Base-by-base conservation (phyloP, 2,797 vertebrate species). In the Geotrypetes seraphini region DNA sequence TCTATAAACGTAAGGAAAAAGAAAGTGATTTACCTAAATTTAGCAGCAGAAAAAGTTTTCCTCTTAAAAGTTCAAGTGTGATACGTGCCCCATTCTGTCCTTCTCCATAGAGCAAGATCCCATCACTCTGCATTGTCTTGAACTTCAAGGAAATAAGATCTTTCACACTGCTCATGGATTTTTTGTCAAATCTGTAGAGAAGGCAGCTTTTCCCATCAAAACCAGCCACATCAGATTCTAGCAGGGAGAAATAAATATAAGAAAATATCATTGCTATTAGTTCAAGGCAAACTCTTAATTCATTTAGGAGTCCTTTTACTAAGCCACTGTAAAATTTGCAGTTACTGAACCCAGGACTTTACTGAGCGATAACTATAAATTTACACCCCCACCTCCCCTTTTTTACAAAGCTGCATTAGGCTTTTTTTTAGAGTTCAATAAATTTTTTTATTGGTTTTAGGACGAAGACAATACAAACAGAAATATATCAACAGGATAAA, bases 121-220 rank as follows among this genome's bases (percentile, higher is more conserved):
- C 94, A 26, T 87, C 86, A 56, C 86, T 92, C 72, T 72, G 76
- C 61, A 86, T 65, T 36, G 87, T 81, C 75, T 92, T 94, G 64
- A 97, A 97, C 49, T 85, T 89, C 68, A 96, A 72, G 39, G 81
- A 86, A 51, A 96, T 76, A 40, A 71, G 69, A 31, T 91, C 82
- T 53, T 75, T 84, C 56, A 73, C 12, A 14, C 46, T 31, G 31
- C 54, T 81, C 41, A 40, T 69, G 16, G 57, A 57, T 50, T 81
- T 72, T 34, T 78, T 65, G 63, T 75, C 79, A 55, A 85, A 66
- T 66, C 67, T 80, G 75, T 85, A 94, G 61, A 86, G 57, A 22
- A 96, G 66, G 37, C 71, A 86, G 75, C 86, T 87, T 63, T 59
- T 76, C 36, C 91, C 91, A 40, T 89, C 87, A 46, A 97, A 85